Conservation (phyloP, 2,113 vertebrate species). For the Nothobranchius furzeri region DNA sequence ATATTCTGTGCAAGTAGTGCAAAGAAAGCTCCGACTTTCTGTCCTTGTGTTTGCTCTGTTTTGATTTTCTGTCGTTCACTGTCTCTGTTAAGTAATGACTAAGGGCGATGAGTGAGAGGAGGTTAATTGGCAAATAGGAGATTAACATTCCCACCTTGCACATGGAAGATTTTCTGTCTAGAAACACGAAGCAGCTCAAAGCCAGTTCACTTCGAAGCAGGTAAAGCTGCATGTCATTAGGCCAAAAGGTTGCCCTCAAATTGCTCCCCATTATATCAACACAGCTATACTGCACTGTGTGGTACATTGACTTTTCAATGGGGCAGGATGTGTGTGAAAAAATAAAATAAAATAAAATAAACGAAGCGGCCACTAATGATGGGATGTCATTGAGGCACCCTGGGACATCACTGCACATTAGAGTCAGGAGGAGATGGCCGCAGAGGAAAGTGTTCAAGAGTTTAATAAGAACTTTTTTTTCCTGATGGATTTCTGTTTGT, state of each 20-base stretch:
- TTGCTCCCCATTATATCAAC: conserved; percentile 41
- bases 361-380: conserved; percentile 41
- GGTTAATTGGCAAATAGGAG: conserved; percentile 48
- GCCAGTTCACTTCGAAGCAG: conserved; percentile 32
- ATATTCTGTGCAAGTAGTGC: not conserved
- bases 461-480: conserved; percentile 17
- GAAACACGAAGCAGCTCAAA: conserved; percentile 24
- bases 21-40: not conserved
- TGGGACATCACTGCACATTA: conserved; percentile 50
- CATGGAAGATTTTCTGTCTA: conserved; percentile 26
- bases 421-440: conserved; percentile 26
- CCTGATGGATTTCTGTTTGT: no score
- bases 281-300: conserved; percentile 27
- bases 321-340: conserved; percentile 47
- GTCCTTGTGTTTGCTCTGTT: conserved; percentile 6
- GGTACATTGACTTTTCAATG: conserved; percentile 54
- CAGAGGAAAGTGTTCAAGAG: conserved; percentile 28
- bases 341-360: conserved; percentile 53
- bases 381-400: conserved; percentile 36
- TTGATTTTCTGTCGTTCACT: conserved; percentile 22
- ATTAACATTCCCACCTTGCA: conserved; percentile 18
- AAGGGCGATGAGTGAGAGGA: conserved; percentile 15
- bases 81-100: conserved; percentile 36
- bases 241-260: conserved; percentile 41
- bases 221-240: conserved; percentile 45